These are phyloP conservation scores for Cricetomys ansorgei DNA, from an alignment of 2,113 vertebrate species.

Conservation along the genomic window DNA sequence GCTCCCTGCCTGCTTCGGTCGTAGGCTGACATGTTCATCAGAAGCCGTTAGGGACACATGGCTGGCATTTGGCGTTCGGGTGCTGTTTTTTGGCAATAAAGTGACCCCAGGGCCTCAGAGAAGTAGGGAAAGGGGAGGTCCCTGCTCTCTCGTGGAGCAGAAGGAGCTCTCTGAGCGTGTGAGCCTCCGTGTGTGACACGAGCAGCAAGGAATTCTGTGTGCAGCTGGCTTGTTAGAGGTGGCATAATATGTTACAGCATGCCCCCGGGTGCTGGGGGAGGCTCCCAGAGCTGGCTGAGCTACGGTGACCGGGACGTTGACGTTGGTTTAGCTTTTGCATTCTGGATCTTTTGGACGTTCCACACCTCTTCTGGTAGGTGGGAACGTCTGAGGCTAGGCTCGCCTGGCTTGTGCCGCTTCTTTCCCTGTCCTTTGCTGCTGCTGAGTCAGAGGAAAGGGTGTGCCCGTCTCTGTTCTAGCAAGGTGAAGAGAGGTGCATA, in stretches of 20 bases:
- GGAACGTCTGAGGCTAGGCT: neutral
- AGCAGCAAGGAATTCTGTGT: neutral
- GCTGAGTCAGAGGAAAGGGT: neutral
- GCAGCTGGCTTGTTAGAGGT: neutral
- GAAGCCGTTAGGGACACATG: neutral
- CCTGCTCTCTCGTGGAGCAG: neutral
- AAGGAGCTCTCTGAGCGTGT: neutral
- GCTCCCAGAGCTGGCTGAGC: neutral
- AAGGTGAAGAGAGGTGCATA: neutral
- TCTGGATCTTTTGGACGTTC: neutral
- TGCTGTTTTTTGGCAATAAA: neutral
- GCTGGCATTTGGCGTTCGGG: neutral
- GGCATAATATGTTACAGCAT: neutral
- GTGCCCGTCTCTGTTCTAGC: neutral
- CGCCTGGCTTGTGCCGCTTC: too few relatives aligned
- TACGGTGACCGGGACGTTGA: fast-evolving
- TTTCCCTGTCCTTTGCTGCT: neutral
- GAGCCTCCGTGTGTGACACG: fast-evolving
- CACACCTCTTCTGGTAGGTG: too few relatives aligned
- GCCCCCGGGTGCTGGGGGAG: neutral
- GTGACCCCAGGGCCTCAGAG: neutral
- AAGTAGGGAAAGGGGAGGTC: neutral
- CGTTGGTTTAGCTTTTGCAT: neutral
- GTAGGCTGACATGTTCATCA: neutral
- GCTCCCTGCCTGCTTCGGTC: neutral